Conservation (phyloP, 2,888 invertebrate genomes). For the Euplagia quadripunctaria region DNA sequence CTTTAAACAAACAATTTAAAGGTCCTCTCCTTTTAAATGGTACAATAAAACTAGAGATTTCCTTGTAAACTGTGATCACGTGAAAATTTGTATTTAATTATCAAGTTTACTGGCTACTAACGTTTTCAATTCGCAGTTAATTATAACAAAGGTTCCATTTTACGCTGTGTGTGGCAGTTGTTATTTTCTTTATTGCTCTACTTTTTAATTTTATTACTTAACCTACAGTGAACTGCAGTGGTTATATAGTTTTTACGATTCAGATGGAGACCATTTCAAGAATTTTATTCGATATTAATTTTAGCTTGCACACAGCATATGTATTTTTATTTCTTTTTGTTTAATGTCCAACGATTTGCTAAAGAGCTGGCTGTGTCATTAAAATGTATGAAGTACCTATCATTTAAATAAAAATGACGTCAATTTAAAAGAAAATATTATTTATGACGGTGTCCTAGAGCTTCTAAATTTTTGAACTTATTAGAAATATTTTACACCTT, state of each 20-base stretch:
- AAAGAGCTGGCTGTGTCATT: not conserved
- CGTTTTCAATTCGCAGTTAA: conserved; percentile 25
- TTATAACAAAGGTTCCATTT: conserved; percentile 3
- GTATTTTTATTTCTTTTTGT: conserved; percentile 9
- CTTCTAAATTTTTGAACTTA: too few relatives aligned
- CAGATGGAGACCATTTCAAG: conserved; percentile 7
- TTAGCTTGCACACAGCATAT: not conserved
- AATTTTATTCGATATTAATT: conserved; percentile 18
- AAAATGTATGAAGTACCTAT: not conserved
- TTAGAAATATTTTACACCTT: too few relatives aligned
- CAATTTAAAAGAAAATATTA: not conserved
- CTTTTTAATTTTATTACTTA: conserved; percentile 17
- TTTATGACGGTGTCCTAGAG: not conserved
- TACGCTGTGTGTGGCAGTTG: conserved; percentile 13
- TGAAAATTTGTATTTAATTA: conserved; percentile 32
- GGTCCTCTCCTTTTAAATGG: conserved; percentile 43
- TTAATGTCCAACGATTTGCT: not conserved
- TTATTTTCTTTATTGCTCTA: conserved; percentile 5
- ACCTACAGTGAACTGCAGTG: conserved; percentile 7
- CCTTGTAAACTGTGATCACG: conserved; percentile 40
- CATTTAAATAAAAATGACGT: not conserved
- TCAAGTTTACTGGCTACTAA: conserved; percentile 23
- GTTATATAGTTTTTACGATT: conserved; percentile 15
- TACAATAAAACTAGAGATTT: conserved; percentile 46
- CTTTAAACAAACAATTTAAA: conserved; percentile 64